Evolutionary conservation across 2,797 vertebrate genomes (phyloP), one percentile per base, ranked within the genome.

Genomic region (Ptychadena robeensis): DNA sequence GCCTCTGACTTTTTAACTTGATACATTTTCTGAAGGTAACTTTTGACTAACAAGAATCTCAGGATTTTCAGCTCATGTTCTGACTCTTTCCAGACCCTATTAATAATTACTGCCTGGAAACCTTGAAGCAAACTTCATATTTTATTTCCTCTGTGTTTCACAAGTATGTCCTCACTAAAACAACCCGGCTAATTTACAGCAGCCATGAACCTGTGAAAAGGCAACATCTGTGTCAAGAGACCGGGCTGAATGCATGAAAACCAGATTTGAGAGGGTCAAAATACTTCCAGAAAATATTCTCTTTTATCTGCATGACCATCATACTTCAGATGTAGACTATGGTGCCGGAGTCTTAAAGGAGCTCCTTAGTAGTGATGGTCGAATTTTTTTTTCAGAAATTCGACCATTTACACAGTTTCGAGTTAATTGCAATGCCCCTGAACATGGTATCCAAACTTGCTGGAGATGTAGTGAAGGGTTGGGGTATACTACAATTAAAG

Each of bases 61-160:
- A 68, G 37, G 64, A 67, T 74, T 37, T 66, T 22, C 68, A 67
- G 59, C 71, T 32, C 27, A 28, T 77, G 66, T 57, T 71, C 57
- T 34, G 35, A n/a, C 30, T 69, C 65, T 6, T 27, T 9, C 34
- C 9, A 40, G 53, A 22, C 4, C 28, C 64, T 77, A 83, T 83
- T 64, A 83, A 83, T 83, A 83, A 83, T 83, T 78, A 83, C 74
- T 78, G 38, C 5, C 81, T 65, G 81, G 67, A 72, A 78, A 59
- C 67, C 59, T 78, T 57, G 74, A 30, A 72, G 74, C 68, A 25
- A 78, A 70, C 74, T 83, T 83, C 81, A 83, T 83, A 83, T 83
- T 72, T 78, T 83, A 83, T 83, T 79, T 78, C 74, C 71, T 72
- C 40, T 77, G 73, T 76, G 73, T 77, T 82, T 83, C 67, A 83